Base-by-base conservation (phyloP, 2,113 vertebrate species). In the Eclectus roratus region DNA sequence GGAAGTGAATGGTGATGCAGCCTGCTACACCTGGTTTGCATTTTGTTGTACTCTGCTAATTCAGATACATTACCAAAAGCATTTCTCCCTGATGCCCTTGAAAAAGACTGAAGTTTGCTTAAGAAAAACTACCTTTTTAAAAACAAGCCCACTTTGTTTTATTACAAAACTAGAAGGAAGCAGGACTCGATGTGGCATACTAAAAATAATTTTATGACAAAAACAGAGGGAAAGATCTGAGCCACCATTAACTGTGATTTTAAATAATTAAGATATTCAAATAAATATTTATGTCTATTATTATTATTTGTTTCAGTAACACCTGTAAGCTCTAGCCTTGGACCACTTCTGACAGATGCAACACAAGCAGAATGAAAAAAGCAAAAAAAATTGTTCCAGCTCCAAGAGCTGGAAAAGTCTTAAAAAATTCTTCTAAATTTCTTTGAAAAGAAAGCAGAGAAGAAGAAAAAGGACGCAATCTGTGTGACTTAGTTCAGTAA, bases 1-100 rank as follows among this genome's bases (percentile, higher is more conserved):
- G 17, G 49, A 91, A 87, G 43, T 79, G 33, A 72, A 53, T 53
- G 49, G 11, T 39, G 25, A 58, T 85, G 70, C 63, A 82, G 25
- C 16, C 31, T 94, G 46, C 29, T 78, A 68, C 87, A 96, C 52
- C 66, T 95, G 91, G 50, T 96, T 97, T 94, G 55, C 91, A 94
- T 97, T 97, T 93, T 76, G 25, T 46, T 91, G 11, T 11, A 12
- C 3, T 89, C 43, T 39, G 21, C 33, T 85, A 69, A 78, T 89
- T 92, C 39, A 92, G 58, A 93, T 77, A 37, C 3, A 18, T 10
- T 50, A 49, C 25, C 46, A 43, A 70, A 90, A 76, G 2, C 52
- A 60, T 76, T 93, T 85, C 21, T 79, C 27, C n/a, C 14, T 49
- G n/a, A 61, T 53, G 27, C 14, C 37, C 31, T 74, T 3, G 2